A percentile compares a stretch with the other conserved stretches of the same genome.
These are phyloP conservation scores for Glossophaga mutica DNA, from an alignment of 2,797 vertebrate species.

Conservation along the genomic window DNA sequence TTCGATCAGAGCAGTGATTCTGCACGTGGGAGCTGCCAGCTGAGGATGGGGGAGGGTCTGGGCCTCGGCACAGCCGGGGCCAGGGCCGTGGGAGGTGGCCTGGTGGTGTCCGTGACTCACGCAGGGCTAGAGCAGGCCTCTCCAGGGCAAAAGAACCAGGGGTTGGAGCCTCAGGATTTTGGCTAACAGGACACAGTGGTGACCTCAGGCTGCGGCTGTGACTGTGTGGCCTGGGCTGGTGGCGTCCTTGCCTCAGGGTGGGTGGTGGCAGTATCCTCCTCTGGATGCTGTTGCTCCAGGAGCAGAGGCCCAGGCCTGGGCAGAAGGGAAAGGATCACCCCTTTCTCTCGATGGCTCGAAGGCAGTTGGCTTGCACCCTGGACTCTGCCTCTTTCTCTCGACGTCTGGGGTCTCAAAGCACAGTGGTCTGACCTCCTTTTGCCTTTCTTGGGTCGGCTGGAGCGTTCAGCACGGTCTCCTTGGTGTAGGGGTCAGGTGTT, in stretches of 20 bases:
- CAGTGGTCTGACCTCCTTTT: neutral
- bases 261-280: neutral
- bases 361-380: rapidly evolving
- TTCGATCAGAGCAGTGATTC: neutral
- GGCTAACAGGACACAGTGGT: too few relatives aligned
- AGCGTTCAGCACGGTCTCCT: neutral
- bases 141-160: neutral
- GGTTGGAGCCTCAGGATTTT: neutral
- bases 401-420: neutral
- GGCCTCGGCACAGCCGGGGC: neutral
- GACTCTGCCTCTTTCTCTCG: neutral
- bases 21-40: neutral
- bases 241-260: too few relatives aligned
- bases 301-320: neutral
- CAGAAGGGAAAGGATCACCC: neutral
- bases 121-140: too few relatives aligned
- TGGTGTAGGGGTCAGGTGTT: neutral
- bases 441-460: neutral
- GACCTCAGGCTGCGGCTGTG: neutral
- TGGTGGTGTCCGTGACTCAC: neutral
- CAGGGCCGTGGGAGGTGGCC: neutral
- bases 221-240: neutral
- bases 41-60: neutral
- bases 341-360: neutral
- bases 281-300: neutral